Conservation (phyloP, 2,888 invertebrate species). For the Mechanitis mazaeus region DNA sequence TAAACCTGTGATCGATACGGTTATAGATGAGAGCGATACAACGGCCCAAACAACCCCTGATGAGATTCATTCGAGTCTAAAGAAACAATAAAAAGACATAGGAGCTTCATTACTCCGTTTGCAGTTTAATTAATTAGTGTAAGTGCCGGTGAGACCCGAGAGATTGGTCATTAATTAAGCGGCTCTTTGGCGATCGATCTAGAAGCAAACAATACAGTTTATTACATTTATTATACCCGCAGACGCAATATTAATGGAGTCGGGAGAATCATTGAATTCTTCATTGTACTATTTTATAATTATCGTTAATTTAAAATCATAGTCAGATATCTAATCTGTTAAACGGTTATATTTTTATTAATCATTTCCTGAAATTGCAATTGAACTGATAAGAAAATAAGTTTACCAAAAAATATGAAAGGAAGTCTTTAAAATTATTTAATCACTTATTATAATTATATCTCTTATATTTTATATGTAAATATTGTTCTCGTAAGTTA, state of each 20-base stretch:
- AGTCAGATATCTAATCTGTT: too few species aligned
- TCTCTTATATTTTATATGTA: too few species aligned
- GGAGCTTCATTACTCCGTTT: slow-evolving; percentile 44
- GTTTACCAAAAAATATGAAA: too few species aligned
- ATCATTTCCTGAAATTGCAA: too few species aligned
- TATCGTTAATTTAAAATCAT: slow-evolving; percentile 7
- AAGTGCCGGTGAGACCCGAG: slow-evolving; percentile 71
- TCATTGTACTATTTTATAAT: slow-evolving; percentile 6
- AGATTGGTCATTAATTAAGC: slow-evolving; percentile 73
- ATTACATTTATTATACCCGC: slow-evolving; percentile 62
- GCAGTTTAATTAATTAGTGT: slow-evolving; percentile 70
- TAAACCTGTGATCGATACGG: too few species aligned
- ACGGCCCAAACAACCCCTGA: neutral
- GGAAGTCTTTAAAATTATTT: too few species aligned
- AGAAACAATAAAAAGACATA: slow-evolving; percentile 25
- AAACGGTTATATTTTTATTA: too few species aligned
- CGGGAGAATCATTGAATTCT: slow-evolving; percentile 18
- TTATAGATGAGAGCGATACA: neutral
- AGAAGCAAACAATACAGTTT: slow-evolving; percentile 66
- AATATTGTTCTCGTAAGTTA: too few species aligned
- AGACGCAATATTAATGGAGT: slow-evolving; percentile 23
- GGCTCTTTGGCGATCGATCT: slow-evolving; percentile 69
- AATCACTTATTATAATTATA: too few species aligned
- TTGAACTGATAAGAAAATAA: too few species aligned
- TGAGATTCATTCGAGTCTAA: slow-evolving; percentile 1